Evolutionary conservation across 2,888 invertebrate genomes (phyloP), one percentile per base, ranked within the genome.

Genomic region (Andrena praecox): DNA sequence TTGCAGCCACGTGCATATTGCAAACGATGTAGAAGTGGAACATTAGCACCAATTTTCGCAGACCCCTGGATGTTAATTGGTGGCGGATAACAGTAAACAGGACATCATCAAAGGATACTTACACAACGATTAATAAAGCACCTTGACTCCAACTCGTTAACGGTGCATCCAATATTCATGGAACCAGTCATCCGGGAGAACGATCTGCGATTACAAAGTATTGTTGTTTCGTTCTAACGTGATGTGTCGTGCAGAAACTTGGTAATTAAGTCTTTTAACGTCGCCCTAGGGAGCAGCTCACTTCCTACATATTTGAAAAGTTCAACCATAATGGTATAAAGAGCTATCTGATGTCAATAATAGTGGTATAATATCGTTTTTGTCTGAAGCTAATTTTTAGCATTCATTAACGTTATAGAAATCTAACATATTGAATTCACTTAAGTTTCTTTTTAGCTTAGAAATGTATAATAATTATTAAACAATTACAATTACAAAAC

Each of bases 81-180:
- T 80, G 68, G 59, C 59, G 56, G 77, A 59, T 73, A 78, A 69
- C 71, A 52, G 31, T 56, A 59, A 72, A 73, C 67, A 20, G 48
- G 24, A 10, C 56, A 67, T 31, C 52, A 27, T 56, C 54, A 10
- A 29, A 16, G 31, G 20, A 35, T 68, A 63, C 10, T 54, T 67
- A 52, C 31, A 54, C 50, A 67, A 62, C 62, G 54, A 63, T 78
- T 75, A 78, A 78, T 52, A 56, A 50, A 54, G 20, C 48, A 8
- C 54, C 27, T 56, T 33, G 56, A 66, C 10, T 59, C 16, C 33
- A 54, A 56, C 33, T 75, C 75, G 24, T 78, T 78, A 75, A 78
- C 68, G 54, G 68, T 27, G n/a, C 33, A 24, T 50, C 33, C n/a
- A 8, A 12, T 33, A 62, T 67, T 50, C 42, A 50, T 20, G 8